phyloP scores from a whole-genome alignment of 2,113 vertebrate species.

The Antechinus stuartii region DNA sequence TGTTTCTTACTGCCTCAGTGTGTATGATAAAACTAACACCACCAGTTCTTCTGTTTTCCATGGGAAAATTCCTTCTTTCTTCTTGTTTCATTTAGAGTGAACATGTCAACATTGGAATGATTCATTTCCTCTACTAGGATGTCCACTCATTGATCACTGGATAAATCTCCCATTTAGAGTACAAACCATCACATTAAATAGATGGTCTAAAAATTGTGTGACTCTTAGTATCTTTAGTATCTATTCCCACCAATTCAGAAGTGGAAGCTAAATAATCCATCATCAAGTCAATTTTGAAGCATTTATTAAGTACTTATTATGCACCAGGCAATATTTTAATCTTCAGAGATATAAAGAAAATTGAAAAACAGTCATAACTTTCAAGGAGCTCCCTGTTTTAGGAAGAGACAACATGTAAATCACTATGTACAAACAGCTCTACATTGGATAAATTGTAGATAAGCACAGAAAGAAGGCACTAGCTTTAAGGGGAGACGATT shows the following conservation, averaged over 20 bases:
- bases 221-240: not conserved
- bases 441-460: not conserved
- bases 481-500: not conserved
- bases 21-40: not conserved
- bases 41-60: not conserved
- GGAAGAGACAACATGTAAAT: not conserved
- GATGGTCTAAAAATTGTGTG: not conserved
- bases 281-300: not conserved
- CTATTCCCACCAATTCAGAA: not conserved
- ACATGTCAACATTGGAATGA: not conserved
- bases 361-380: not conserved
- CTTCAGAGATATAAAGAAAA: not conserved
- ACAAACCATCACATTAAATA: not conserved
- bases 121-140: not conserved
- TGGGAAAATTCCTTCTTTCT: not conserved
- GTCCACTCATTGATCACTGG: not conserved
- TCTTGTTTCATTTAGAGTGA: not conserved
- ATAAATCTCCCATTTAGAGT: not conserved
- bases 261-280: not conserved
- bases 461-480: not conserved
- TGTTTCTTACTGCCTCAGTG: not conserved
- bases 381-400: not conserved
- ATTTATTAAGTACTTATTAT: not conserved
- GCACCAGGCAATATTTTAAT: not conserved
- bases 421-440: not conserved